Evolutionary conservation across 2,888 invertebrate species (phyloP).

Genomic region (Ligdia adustata): DNA sequence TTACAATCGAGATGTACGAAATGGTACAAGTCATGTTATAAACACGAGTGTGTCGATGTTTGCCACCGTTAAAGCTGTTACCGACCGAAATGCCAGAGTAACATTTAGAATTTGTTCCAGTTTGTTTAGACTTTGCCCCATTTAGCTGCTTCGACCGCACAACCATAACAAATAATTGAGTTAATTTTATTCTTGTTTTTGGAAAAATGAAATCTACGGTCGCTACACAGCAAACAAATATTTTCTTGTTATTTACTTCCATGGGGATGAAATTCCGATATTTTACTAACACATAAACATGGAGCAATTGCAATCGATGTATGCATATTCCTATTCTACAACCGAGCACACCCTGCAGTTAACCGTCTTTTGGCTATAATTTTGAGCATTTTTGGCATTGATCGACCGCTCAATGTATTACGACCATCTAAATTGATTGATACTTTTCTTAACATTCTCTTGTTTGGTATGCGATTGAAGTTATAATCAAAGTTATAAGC

Average conservation of each 20-base stretch:
- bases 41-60: slow-evolving; percentile 15
- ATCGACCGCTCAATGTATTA: too few relatives aligned
- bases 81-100: slow-evolving; percentile 69
- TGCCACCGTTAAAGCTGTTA: slow-evolving; percentile 45
- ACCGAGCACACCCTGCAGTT: too few relatives aligned
- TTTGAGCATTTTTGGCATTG: too few relatives aligned
- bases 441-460: too few relatives aligned
- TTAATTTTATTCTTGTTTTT: neutral
- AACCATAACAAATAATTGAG: slow-evolving; percentile 32
- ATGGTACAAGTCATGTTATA: slow-evolving; percentile 14
- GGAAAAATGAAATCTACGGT: too few relatives aligned
- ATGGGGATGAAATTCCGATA: neutral
- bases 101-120: slow-evolving; percentile 71
- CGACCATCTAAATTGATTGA: too few relatives aligned
- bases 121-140: slow-evolving; percentile 65
- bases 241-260: neutral
- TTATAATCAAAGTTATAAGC: too few relatives aligned
- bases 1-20: too few relatives aligned
- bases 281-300: neutral
- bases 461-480: too few relatives aligned
- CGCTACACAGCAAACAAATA: neutral
- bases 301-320: too few relatives aligned
- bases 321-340: too few relatives aligned
- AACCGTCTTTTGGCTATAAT: too few relatives aligned
- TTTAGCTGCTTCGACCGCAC: slow-evolving; percentile 48